These are phyloP conservation scores for Volucella bombylans DNA, from an alignment of 2,888 invertebrate genomes.

Conservation along the genomic window DNA sequence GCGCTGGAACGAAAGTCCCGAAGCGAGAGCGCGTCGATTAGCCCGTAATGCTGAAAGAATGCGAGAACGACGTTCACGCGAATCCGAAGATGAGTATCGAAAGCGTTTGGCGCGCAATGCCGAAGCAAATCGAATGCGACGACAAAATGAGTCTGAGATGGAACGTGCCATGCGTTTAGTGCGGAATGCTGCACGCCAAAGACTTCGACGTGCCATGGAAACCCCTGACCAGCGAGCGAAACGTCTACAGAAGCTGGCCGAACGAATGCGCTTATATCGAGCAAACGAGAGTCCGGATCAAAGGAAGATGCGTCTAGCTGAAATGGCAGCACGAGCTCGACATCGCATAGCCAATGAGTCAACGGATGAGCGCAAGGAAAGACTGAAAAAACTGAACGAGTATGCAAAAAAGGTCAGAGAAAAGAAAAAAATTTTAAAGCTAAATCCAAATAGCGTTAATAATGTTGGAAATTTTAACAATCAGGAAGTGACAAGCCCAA, in stretches of 20 bases:
- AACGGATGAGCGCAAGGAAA: conserved; percentile 81
- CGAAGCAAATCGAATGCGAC: conserved; percentile 81
- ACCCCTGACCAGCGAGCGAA: conserved; percentile 81
- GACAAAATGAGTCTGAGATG: conserved; percentile 81
- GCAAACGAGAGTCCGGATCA: conserved; percentile 82
- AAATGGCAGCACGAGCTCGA: conserved; percentile 81
- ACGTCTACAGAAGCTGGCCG: conserved; percentile 81
- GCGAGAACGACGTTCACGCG: conserved; percentile 82
- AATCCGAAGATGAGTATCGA: conserved; percentile 82
- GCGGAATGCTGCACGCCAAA: conserved; percentile 82
- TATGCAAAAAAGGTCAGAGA: conserved; percentile 83
- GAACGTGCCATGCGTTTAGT: conserved; percentile 82
- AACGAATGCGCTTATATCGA: conserved; percentile 81
- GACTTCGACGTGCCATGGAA: conserved; percentile 82
- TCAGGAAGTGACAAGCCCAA: conserved; percentile 68
- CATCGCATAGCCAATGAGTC: conserved; percentile 81
- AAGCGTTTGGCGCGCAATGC: conserved; percentile 81
- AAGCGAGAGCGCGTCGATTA: conserved; percentile 81
- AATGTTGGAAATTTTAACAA: conserved; percentile 74
- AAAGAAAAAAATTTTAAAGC: conserved; percentile 82
- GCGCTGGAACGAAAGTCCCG: conserved; percentile 82
- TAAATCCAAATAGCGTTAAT: conserved; percentile 76
- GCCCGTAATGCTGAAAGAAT: conserved; percentile 83
- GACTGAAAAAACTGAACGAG: conserved; percentile 82
- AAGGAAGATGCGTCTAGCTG: conserved; percentile 80